phyloP scores from a whole-genome alignment of 1,140 invertebrate genomes.

The Zaprionus vittiger region DNA sequence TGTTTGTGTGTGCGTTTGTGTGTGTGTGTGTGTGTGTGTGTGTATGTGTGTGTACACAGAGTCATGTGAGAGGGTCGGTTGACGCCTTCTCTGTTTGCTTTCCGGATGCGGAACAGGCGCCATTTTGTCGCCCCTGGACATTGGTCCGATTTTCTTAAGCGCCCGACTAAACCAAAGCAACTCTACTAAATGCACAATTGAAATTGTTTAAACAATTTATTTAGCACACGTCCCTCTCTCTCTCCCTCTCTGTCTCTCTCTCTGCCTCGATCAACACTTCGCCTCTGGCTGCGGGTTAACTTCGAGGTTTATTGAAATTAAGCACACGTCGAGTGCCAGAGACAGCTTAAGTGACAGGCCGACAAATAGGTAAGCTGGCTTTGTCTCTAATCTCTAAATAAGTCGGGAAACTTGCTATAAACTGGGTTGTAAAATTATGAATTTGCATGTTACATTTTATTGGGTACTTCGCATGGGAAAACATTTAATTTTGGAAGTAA shows the following conservation, averaged over 20 bases:
- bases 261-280: background rate
- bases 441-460: background rate
- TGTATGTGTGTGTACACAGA: conserved; percentile 2
- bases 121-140: conserved; percentile 42
- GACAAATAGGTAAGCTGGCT: conserved; percentile 2
- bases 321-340: background rate
- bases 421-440: background rate
- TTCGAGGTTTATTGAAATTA: conserved; percentile 16
- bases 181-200: conserved; percentile 6
- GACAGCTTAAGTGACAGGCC: background rate
- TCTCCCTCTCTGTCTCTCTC: background rate
- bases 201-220: conserved; percentile 40
- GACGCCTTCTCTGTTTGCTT: conserved; percentile 30
- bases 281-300: background rate
- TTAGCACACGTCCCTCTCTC: background rate
- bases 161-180: conserved; percentile 25
- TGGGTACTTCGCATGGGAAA: too few relatives aligned
- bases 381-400: background rate
- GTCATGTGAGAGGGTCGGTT: background rate
- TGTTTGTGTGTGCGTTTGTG: conserved; percentile 9
- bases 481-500: too few relatives aligned
- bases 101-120: conserved; percentile 37
- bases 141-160: conserved; percentile 25
- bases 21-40: background rate
- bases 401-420: background rate